Percentiles rank a stretch among this genome's conserved stretches.
These are phyloP conservation scores for Leucoma salicis DNA, from an alignment of 2,888 invertebrate genomes.

Conservation along the genomic window DNA sequence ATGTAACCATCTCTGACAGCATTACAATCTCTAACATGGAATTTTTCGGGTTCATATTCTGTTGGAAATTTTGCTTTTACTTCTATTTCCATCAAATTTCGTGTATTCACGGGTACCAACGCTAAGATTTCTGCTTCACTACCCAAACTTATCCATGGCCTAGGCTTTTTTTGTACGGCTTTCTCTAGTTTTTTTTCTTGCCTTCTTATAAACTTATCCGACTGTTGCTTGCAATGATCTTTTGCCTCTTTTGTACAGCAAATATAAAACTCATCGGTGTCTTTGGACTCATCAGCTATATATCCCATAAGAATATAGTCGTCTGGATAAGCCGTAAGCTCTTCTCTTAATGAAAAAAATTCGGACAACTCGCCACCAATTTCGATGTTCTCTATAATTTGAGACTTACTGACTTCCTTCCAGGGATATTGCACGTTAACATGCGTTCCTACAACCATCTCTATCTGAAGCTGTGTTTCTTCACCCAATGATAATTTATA, in stretches of 20 bases:
- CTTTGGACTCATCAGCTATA: conserved; percentile 83
- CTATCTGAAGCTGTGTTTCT: conserved; percentile 83
- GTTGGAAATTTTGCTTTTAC: conserved; percentile 84
- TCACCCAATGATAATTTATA: conserved; percentile 75
- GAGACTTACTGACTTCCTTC: conserved; percentile 84
- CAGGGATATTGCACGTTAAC: conserved; percentile 89
- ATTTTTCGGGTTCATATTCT: conserved; percentile 62
- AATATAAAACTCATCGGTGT: conserved; percentile 86
- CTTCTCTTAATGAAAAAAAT: conserved; percentile 56
- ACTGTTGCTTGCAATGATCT: conserved; percentile 77
- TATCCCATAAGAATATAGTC: conserved; percentile 85
- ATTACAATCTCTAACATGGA: conserved; percentile 78
- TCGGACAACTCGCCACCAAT: conserved; percentile 77
- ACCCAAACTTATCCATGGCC: conserved; percentile 83
- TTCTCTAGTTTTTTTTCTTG: conserved; percentile 82
- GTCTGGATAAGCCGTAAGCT: conserved; percentile 59
- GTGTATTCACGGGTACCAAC: conserved; percentile 70
- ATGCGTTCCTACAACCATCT: conserved; percentile 85
- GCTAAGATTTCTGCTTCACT: conserved; percentile 85
- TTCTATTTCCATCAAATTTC: conserved; percentile 85
- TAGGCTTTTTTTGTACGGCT: conserved; percentile 79
- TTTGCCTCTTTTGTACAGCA: conserved; percentile 82
- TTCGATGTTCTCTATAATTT: conserved; percentile 84
- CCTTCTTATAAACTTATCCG: conserved; percentile 77
- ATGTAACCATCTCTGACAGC: conserved; percentile 86